Evolutionary conservation across 1,140 invertebrate genomes (phyloP).

Genomic region (Homarus americanus): DNA sequence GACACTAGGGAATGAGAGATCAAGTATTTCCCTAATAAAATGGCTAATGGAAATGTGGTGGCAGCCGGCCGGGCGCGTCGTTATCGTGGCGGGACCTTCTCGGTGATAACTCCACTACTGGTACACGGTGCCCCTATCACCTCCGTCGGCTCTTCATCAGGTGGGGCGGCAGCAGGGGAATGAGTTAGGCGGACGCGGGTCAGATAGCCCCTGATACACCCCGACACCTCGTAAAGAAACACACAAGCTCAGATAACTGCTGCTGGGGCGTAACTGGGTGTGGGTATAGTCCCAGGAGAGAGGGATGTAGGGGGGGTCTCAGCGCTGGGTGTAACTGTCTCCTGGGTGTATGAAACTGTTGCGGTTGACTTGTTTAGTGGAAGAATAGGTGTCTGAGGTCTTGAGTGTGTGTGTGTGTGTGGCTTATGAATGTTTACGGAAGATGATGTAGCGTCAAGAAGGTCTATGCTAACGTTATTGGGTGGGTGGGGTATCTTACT

Average conservation of each 20-base stretch:
- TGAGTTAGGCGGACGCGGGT: conserved; percentile 6
- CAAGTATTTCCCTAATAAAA: background rate
- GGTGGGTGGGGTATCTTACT: no score
- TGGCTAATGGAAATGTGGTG: background rate
- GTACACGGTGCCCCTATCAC: background rate
- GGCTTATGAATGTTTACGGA: no score
- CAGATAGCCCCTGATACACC: conserved; percentile 30
- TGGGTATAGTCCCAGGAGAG: background rate
- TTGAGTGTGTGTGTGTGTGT: background rate
- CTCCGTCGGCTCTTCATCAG: conserved; percentile 10
- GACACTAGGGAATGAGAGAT: background rate
- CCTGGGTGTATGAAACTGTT: no score
- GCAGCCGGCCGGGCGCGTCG: background rate
- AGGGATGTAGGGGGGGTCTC: no score
- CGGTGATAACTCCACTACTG: background rate
- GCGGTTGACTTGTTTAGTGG: background rate
- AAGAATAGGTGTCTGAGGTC: background rate
- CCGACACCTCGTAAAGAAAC: conserved; percentile 30
- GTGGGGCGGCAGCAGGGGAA: background rate
- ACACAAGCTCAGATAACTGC: background rate
- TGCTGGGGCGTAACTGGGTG: background rate
- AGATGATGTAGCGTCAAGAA: no score
- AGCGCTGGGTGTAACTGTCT: no score
- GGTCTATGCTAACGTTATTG: no score
- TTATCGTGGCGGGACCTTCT: background rate